Evolutionary conservation across 2,888 invertebrate species (phyloP), one percentile per base, ranked within the genome.

Genomic region (Orchesella flavescens): DNA sequence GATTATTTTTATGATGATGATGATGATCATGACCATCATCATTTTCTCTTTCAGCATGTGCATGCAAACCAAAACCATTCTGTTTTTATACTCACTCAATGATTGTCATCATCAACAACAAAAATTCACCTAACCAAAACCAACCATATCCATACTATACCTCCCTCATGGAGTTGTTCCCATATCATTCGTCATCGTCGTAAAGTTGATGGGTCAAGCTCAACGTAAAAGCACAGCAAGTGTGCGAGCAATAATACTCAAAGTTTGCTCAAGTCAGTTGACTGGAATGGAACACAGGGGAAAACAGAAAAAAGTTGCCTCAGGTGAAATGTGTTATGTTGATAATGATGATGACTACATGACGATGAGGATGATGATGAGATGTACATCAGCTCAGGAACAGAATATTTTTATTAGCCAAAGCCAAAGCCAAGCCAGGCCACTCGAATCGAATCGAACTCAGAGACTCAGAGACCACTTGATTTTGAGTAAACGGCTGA

Each of bases 131-230:
- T 53, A 13, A 1, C 53, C 10, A n/a, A 2, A 2, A 53, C 53
- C n/a, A n/a, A 1, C 4, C 57, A 19, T 19, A 15, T 17, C 15
- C 55, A 55, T 55, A 17, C 1, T 57, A n/a, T n/a, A n/a, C n/a
- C n/a, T n/a, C 13, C 53, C 3, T 55, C 49, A 3, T n/a, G 24
- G 59, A 19, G 13, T 19, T 63, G 12, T 68, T 55, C 49, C 68
- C 68, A 57, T 44, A 57, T 76, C 76, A 76, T 76, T 68, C 76
- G 66, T 77, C 77, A 69, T 69, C 59, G 55, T 77, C 59, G 17
- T 61, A 69, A 61, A 77, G 77, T 69, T 77, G 68, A 77, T 69
- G 77, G 77, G 77, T 77, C 77, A 77, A 77, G 69, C 69, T 59
- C 66, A 19, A 53, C 3, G 59, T 3, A 65, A 65, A 65, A 43